Percentiles rank a stretch among this genome's conserved stretches.
These are phyloP conservation scores for Enteromius thamalakanensis DNA, from an alignment of 2,797 vertebrate species.

Conservation along the genomic window DNA sequence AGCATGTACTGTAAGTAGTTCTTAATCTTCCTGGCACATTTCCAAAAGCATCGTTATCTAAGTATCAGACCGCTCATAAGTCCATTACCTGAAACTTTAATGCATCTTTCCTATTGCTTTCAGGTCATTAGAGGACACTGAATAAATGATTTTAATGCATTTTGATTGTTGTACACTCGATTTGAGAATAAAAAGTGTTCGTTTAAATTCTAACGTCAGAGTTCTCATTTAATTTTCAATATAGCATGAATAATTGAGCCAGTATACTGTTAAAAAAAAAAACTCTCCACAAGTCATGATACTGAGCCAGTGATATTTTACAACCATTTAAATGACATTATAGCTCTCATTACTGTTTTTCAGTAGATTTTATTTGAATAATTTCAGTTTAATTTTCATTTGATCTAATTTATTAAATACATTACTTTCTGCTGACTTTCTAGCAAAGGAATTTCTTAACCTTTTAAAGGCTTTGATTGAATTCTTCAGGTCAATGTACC, in stretches of 20 bases:
- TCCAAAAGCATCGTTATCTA: background rate
- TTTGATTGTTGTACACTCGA: background rate
- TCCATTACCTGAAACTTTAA: slow-evolving; percentile 17
- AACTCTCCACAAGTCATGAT: background rate
- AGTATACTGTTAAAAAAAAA: background rate
- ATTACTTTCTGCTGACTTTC: no score
- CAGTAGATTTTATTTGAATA: background rate
- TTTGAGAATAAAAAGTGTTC: background rate
- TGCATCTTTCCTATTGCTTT: background rate
- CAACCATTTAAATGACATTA: background rate
- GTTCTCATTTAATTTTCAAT: background rate
- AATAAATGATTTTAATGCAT: background rate
- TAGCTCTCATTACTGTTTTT: background rate
- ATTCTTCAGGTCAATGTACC: no score
- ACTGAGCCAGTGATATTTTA: background rate
- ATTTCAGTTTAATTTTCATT: no score
- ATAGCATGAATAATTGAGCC: background rate
- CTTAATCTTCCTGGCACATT: background rate
- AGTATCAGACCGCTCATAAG: background rate
- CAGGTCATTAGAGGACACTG: background rate
- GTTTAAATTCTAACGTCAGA: background rate
- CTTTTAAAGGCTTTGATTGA: no score
- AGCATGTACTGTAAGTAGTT: slow-evolving; percentile 1
- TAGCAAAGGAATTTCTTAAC: no score
- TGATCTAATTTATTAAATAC: no score